phyloP scores from a whole-genome alignment of 2,888 invertebrate genomes.

The Synergus japonicus region DNA sequence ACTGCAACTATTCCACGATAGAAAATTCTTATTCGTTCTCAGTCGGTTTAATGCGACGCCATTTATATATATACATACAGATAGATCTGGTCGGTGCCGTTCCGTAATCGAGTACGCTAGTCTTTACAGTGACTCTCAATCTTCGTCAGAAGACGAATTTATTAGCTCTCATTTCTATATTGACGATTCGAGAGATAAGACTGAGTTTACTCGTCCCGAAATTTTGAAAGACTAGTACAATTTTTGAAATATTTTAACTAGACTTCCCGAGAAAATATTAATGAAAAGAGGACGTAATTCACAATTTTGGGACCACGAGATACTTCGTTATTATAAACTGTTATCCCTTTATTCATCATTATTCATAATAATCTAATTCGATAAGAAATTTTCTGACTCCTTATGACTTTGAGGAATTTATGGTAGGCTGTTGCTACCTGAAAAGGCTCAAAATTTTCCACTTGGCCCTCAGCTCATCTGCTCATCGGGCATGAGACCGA shows the following conservation, averaged over 20 bases:
- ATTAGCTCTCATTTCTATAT: background rate
- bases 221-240: too few relatives aligned
- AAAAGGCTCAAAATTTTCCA: constrained; percentile 11
- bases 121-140: constrained; percentile 28
- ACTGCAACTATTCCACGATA: background rate
- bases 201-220: too few relatives aligned
- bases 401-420: background rate
- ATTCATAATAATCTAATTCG: background rate
- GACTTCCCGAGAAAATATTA: too few relatives aligned
- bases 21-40: background rate
- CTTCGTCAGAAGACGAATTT: background rate
- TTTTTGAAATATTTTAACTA: too few relatives aligned
- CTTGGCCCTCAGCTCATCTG: background rate
- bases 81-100: background rate
- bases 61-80: background rate
- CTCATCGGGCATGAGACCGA: background rate
- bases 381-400: background rate
- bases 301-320: too few relatives aligned
- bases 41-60: constrained; percentile 4
- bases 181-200: background rate
- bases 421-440: background rate
- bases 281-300: too few relatives aligned
- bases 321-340: background rate
- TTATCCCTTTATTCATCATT: background rate
- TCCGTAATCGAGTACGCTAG: constrained; percentile 25